phyloP scores from a whole-genome alignment of 2,113 vertebrate genomes.

The Oceanites oceanicus region DNA sequence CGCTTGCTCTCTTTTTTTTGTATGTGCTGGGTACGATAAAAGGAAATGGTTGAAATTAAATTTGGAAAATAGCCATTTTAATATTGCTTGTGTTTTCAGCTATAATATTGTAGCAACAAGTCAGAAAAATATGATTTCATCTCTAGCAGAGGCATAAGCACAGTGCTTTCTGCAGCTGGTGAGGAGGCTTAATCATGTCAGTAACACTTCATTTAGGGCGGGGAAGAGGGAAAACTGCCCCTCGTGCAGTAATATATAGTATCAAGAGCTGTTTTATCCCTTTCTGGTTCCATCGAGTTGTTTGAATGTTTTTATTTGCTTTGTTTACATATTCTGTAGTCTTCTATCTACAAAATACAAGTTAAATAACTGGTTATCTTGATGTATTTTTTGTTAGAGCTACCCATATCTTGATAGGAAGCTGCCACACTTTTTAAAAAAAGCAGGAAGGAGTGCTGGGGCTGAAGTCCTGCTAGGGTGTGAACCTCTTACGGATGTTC shows the following conservation, averaged over 20 bases:
- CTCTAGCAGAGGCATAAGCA: background rate
- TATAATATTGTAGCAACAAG: background rate
- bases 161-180: background rate
- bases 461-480: background rate
- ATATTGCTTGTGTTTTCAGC: background rate
- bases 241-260: background rate
- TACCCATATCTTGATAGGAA: background rate
- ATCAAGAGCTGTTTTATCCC: background rate
- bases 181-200: background rate
- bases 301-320: background rate
- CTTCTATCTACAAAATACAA: background rate
- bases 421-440: background rate
- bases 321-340: background rate
- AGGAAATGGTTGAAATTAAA: background rate
- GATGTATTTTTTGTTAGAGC: background rate
- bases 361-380: background rate
- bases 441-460: background rate
- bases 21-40: background rate
- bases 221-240: background rate
- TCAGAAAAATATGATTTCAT: background rate
- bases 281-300: background rate
- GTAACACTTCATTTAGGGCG: background rate
- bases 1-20: background rate
- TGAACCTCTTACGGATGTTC: background rate
- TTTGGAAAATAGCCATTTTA: slow-evolving; percentile 10